Base-by-base conservation (phyloP, 2,797 vertebrate species). In the Urocyon cinereoargenteus region DNA sequence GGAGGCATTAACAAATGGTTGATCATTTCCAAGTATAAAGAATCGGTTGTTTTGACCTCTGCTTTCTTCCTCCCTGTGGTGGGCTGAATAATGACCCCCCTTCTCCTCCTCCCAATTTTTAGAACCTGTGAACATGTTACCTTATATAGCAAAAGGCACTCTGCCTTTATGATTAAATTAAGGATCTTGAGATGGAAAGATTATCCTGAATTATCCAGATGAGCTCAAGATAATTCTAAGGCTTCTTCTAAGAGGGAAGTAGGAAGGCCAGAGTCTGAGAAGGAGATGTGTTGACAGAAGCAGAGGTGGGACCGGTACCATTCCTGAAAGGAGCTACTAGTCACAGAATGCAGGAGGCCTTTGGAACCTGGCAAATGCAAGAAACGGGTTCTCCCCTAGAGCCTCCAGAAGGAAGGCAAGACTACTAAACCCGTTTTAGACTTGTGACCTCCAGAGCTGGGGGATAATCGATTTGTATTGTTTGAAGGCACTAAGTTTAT, bases 41-140 rank as follows among this genome's bases (percentile, higher is more conserved):
- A 97, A 96, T 40, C 91, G 91, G 40, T 49, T 78, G 66, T 88
- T 94, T 96, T 77, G 61, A 86, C 88, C 28, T 79, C 40, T 89
- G 59, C 84, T 95, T 97, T 95, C 68, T 77, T 93, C 66, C 72
- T 95, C 90, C 96, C 31, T 55, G 0, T n/a, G 40, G n/a, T 22
- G 45, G 62, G 26, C 40, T 66, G 62, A 91, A 84, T 45, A 91
- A 84, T 55, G n/a, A 4, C 18, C 9, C 18, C 49, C 66, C 3
- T 5, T 11, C 64, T 49, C 28, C n/a, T 8, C 5, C 6, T 64
- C 14, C 26, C 59, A 45, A 75, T 90, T 66, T 68, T 59, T 12
- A 64, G 78, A 94, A 79, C 14, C n/a, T 78, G 22, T n/a, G 78
- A 88, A 22, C 22, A 18, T n/a, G 16, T 62, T 45, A 68, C 15